phyloP scores from a whole-genome alignment of 2,888 invertebrate species.

The Apodemia hepburni region DNA sequence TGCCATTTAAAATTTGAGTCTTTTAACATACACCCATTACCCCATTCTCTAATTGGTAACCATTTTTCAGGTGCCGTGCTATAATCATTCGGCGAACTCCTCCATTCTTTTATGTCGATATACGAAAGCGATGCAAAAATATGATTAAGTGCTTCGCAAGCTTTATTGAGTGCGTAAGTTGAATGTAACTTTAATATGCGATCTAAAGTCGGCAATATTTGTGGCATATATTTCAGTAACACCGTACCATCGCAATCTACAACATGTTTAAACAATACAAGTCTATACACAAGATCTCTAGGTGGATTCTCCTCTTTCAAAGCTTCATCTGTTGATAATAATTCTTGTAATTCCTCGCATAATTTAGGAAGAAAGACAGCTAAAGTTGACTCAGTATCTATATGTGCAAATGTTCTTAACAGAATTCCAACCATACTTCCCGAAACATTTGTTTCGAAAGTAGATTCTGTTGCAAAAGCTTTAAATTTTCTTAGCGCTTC shows the following conservation, averaged over 20 bases:
- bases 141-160: conserved; percentile 81
- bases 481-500: conserved; percentile 88
- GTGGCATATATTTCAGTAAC: conserved; percentile 83
- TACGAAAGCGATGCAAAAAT: conserved; percentile 81
- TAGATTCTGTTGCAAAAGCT: conserved; percentile 85
- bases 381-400: conserved; percentile 85
- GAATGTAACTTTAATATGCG: conserved; percentile 85
- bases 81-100: conserved; percentile 81
- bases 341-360: conserved; percentile 81
- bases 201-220: conserved; percentile 84
- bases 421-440: conserved; percentile 89
- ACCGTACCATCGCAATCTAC: conserved; percentile 83
- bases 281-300: conserved; percentile 87
- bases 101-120: conserved; percentile 82
- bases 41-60: conserved; percentile 91
- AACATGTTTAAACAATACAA: conserved; percentile 86
- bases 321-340: conserved; percentile 84
- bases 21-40: conserved; percentile 83
- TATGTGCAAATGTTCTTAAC: conserved; percentile 82
- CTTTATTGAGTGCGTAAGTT: conserved; percentile 82
- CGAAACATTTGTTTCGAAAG: conserved; percentile 92
- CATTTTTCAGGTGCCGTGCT: conserved; percentile 83
- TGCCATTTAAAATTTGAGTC: conserved; percentile 88
- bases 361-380: conserved; percentile 87
- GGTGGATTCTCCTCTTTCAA: conserved; percentile 88